These are phyloP conservation scores for Pomatostomus ruficeps DNA, from an alignment of 2,113 vertebrate species.

Conservation along the genomic window DNA sequence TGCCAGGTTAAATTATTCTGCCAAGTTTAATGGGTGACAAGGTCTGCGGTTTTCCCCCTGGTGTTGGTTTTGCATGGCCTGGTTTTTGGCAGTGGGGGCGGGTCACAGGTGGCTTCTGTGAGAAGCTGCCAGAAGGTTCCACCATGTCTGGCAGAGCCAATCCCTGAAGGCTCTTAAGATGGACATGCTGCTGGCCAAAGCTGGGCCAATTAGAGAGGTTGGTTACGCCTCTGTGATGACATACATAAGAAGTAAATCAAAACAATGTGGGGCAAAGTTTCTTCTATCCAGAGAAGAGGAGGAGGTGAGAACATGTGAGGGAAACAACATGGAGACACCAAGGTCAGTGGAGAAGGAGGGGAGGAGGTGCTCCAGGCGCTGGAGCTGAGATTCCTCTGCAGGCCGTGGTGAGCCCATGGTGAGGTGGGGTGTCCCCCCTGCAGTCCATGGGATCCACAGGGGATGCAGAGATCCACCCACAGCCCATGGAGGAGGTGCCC, in stretches of 20 bases:
- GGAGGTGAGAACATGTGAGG: not conserved
- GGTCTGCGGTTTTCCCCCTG: not conserved
- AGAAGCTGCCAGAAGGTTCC: not conserved
- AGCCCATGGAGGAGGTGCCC: not conserved
- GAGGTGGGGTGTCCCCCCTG: not conserved
- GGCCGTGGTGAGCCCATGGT: accelerated
- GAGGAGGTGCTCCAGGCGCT: accelerated
- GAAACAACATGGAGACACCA: not conserved
- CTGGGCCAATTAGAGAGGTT: accelerated
- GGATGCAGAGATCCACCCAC: too few relatives aligned
- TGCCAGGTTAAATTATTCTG: not conserved
- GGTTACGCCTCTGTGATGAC: not conserved
- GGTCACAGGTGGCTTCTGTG: not conserved
- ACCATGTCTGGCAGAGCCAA: not conserved
- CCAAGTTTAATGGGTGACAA: not conserved
- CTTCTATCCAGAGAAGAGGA: not conserved
- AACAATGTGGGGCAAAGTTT: not conserved
- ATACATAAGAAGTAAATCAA: not conserved
- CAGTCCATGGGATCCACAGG: not conserved
- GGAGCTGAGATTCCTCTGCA: not conserved
- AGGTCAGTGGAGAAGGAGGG: not conserved
- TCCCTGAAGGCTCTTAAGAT: not conserved
- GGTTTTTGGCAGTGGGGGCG: too few relatives aligned
- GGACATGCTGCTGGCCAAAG: not conserved
- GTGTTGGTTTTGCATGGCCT: not conserved